A percentile compares a stretch with the other conserved stretches of the same genome.
Conservation (phyloP, 1,140 invertebrate species). For the Hycleus cichorii region DNA sequence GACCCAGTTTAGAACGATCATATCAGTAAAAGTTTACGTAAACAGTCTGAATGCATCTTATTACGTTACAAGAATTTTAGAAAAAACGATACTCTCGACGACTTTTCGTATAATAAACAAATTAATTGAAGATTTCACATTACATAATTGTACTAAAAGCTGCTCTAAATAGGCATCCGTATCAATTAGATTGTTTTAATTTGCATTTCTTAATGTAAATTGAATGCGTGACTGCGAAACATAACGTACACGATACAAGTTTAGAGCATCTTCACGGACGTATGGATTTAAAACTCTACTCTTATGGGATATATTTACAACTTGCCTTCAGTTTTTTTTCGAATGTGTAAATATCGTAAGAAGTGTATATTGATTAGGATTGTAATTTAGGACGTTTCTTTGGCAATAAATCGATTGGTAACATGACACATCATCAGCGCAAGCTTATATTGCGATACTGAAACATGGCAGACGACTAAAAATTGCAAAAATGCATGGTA, state of each 20-base stretch:
- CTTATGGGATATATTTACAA: conserved; percentile 11
- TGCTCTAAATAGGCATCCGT: too few relatives aligned
- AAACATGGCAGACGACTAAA: conserved; percentile 25
- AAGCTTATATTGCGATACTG: conserved; percentile 18
- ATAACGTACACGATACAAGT: conserved; percentile 7
- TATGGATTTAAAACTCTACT: conserved; percentile 8
- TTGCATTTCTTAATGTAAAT: conserved; percentile 12
- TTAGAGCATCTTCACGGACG: conserved; percentile 9
- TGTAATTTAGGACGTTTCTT: too few relatives aligned
- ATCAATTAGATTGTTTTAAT: too few relatives aligned
- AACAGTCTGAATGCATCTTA: conserved; percentile 5
- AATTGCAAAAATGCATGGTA: conserved; percentile 48
- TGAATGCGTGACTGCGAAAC: not conserved
- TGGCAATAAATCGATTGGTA: not conserved
- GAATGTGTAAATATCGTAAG: too few relatives aligned
- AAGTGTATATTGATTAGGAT: too few relatives aligned
- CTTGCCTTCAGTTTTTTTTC: not conserved
- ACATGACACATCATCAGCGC: conserved; percentile 5
- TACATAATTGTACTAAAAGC: too few relatives aligned
- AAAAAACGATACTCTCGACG: too few relatives aligned
- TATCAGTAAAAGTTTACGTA: conserved; percentile 8
- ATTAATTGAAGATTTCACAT: too few relatives aligned
- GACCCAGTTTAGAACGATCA: not conserved
- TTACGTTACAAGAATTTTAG: too few relatives aligned
- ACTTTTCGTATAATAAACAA: too few relatives aligned